Base-by-base conservation (phyloP, 2,888 invertebrate genomes). In the Leucophenga montana region DNA sequence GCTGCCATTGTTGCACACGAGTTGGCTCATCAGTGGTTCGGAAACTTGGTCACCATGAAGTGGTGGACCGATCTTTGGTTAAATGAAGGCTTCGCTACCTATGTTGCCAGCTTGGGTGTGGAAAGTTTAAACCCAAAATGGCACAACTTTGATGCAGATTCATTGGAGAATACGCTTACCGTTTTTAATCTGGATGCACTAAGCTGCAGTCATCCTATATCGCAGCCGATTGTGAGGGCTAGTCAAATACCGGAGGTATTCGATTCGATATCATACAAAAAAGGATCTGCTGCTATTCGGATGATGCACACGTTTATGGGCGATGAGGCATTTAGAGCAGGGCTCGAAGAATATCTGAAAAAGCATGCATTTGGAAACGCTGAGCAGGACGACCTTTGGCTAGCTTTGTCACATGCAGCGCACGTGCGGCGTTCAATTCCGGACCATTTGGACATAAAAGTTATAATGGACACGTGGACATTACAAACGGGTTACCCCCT, bases 231-330 rank as follows among this genome's bases (percentile, higher is more conserved):
- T n/a, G 91, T 92, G 27, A 90, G 93, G 80, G 94, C 94, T 2
- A 92, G 92, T 75, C 80, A 95, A 84, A 94, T 97, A 68, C 90
- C 90, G 0, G 94, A 95, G 88, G 94, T 95, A 61, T 96, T 96
- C 86, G 95, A 96, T 86, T 90, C 92, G 50, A 95, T 96, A 6
- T 94, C 95, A 0, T 96, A 96, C 88, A 91, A 92, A 72, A 96
- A 96, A 88, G 96, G 96, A 0, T 92, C 95, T 0, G 92, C 93
- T 0, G 91, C 98, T 53, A 92, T 98, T 70, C 91, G 97, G 44
- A 98, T 98, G 98, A 95, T 98, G 94, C 92, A 93, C 78, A 91
- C 93, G 83, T 94, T 95, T 88, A 91, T 98, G n/a, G 97, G 97
- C 0, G 92, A 94, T 65, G 90, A 91, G 0, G 90, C 93, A n/a